These are phyloP conservation scores for Morpho deidamia DNA, from an alignment of 2,888 invertebrate species.

Conservation along the genomic window DNA sequence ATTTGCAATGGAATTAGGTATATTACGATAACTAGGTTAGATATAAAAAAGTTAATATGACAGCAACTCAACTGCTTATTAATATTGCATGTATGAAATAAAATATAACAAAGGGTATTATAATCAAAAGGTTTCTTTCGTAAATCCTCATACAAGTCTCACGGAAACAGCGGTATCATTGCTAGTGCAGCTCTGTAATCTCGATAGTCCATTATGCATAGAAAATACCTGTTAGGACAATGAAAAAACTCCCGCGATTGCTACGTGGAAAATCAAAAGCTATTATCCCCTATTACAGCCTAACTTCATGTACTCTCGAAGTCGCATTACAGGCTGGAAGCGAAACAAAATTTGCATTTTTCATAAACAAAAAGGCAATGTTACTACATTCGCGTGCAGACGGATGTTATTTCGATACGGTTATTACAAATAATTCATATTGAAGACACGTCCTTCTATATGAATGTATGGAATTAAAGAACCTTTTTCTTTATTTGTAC, in stretches of 20 bases:
- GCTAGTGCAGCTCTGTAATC: conserved; percentile 57
- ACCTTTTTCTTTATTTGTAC: conserved; percentile 3
- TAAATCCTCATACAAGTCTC: conserved; percentile 55
- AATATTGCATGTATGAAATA: too few species aligned
- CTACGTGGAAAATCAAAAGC: conserved; percentile 59
- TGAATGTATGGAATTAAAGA: background rate
- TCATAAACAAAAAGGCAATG: conserved; percentile 32
- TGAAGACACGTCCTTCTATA: conserved; percentile 3
- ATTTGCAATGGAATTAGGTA: too few species aligned
- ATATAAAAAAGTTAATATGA: too few species aligned
- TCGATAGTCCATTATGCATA: conserved; percentile 56
- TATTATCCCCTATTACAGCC: conserved; percentile 50
- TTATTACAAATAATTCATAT: conserved; percentile 16
- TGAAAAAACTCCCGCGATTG: conserved; percentile 54
- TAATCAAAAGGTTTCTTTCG: conserved; percentile 53
- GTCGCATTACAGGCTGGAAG: conserved; percentile 22
- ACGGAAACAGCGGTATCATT: conserved; percentile 58
- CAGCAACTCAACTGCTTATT: too few species aligned
- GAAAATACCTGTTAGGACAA: conserved; percentile 60
- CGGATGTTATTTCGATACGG: conserved; percentile 16
- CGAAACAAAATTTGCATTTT: conserved; percentile 43
- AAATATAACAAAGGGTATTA: conserved; percentile 22
- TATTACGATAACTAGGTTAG: too few species aligned
- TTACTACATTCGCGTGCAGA: conserved; percentile 24
- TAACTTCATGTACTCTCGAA: conserved; percentile 29